Evolutionary conservation across 1,140 invertebrate species (phyloP).

Genomic region (Drosophila pandora): DNA sequence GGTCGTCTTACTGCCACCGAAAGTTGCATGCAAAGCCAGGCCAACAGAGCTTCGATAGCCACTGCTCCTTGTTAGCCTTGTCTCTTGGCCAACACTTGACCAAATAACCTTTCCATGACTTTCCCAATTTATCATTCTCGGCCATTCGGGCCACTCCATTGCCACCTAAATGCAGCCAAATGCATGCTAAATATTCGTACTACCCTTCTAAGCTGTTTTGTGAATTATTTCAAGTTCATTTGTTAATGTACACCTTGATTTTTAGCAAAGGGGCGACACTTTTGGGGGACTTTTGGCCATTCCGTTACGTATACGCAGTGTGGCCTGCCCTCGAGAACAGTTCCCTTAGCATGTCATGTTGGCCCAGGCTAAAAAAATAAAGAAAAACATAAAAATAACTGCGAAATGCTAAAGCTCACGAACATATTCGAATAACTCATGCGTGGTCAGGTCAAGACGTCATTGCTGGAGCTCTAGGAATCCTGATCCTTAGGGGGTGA

Average conservation of each 20-base stretch:
- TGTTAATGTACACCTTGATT: conserved; percentile 53
- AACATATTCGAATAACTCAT: conserved; percentile 50
- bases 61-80: conserved; percentile 48
- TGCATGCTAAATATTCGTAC: conserved; percentile 31
- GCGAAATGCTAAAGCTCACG: conserved; percentile 55
- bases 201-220: neutral
- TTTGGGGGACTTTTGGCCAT: conserved; percentile 25
- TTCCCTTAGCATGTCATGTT: conserved; percentile 48
- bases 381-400: conserved; percentile 43
- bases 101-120: conserved; percentile 67
- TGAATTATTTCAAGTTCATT: conserved; percentile 54
- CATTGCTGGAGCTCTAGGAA: conserved; percentile 21
- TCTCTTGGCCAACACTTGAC: conserved; percentile 54
- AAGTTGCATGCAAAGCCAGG: conserved; percentile 55
- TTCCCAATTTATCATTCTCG: conserved; percentile 60
- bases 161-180: conserved; percentile 38
- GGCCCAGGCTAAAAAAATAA: conserved; percentile 1
- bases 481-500: neutral
- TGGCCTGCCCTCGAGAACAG: conserved; percentile 15
- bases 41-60: conserved; percentile 12
- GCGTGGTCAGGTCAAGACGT: conserved; percentile 47
- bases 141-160: conserved; percentile 13
- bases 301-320: conserved; percentile 42
- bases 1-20: conserved; percentile 25
- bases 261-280: conserved; percentile 32